Percentiles rank a stretch among this genome's conserved stretches.
These are phyloP conservation scores for Nephrotoma appendiculata DNA, from an alignment of 2,888 invertebrate species.

Conservation along the genomic window DNA sequence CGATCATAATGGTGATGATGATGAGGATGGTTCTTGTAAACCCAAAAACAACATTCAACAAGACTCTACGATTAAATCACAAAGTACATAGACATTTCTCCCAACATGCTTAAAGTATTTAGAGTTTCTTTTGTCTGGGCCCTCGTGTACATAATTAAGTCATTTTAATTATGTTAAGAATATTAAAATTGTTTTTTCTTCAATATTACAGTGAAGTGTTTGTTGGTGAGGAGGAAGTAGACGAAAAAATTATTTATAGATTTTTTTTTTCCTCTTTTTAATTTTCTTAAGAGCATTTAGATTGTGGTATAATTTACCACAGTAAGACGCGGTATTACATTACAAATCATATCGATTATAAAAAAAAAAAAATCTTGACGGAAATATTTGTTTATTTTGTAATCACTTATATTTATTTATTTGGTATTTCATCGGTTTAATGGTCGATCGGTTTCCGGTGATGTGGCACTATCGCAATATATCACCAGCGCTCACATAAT, in stretches of 20 bases:
- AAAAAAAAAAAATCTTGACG: not conserved
- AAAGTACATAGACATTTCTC: not conserved
- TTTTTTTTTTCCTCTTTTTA: not conserved
- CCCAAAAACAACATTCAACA: not conserved
- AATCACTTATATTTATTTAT: not conserved
- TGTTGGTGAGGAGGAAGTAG: not conserved
- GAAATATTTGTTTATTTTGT: not conserved
- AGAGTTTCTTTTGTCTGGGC: not conserved
- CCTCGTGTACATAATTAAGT: not conserved
- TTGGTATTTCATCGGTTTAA: not conserved
- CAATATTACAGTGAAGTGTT: not conserved
- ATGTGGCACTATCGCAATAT: not conserved
- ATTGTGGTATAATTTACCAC: not conserved
- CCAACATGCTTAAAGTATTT: not conserved
- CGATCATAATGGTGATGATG: not conserved
- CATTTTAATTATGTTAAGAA: not conserved
- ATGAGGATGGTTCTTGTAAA: not conserved
- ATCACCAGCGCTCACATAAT: not conserved
- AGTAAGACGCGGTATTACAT: not conserved
- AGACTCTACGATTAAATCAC: not conserved
- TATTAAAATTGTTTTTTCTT: not conserved
- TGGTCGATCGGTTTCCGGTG: not conserved
- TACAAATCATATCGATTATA: not conserved
- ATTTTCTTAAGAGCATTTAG: not conserved
- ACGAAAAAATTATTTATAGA: not conserved